Base-by-base conservation (phyloP, 2,888 invertebrate species). In the Conchocele bisecta region DNA sequence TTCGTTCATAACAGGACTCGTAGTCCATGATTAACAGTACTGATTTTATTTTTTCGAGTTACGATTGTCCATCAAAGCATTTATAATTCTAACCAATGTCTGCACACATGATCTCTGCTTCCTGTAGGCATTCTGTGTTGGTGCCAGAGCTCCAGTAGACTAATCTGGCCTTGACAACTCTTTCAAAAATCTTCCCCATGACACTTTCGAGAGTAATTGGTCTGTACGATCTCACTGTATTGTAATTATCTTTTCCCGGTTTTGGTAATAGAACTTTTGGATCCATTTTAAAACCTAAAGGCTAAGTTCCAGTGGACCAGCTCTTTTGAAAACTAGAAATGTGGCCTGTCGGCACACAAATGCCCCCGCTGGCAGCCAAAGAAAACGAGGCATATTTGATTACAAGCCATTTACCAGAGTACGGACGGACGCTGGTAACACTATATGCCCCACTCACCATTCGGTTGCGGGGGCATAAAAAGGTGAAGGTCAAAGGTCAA, bases 1-100 rank as follows among this genome's bases (percentile, higher is more conserved):
- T 41, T 44, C 58, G 28, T 44, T 44, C 44, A 58, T 41, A 58
- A 13, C 58, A 58, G 26, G 41, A 41, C 44, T 58, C 58, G 22
- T 9, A 58, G 22, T 58, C 44, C 58, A 58, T 44, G 9, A 42
- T 33, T 11, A 41, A 31, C 9, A 58, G 13, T 26, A 31, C 44
- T 3, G 31, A n/a, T n/a, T n/a, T n/a, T n/a, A n/a, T n/a, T n/a
- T n/a, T n/a, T n/a, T n/a, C n/a, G n/a, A n/a, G n/a, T n/a, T 28
- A 17, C 15, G 24, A 11, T 37, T 39, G 15, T 57, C 57, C 3
- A 29, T 11, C 17, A 57, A 22, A n/a, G 29, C 29, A 20, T 57
- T 41, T 17, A 20, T n/a, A 6, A 57, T 5, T 11, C 24, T 17
- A 4, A 56, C 7, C 29, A 57, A 22, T 9, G 57, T 41, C 44